phyloP scores from a whole-genome alignment of 2,113 vertebrate genomes.

The Pyxicephalus adspersus region DNA sequence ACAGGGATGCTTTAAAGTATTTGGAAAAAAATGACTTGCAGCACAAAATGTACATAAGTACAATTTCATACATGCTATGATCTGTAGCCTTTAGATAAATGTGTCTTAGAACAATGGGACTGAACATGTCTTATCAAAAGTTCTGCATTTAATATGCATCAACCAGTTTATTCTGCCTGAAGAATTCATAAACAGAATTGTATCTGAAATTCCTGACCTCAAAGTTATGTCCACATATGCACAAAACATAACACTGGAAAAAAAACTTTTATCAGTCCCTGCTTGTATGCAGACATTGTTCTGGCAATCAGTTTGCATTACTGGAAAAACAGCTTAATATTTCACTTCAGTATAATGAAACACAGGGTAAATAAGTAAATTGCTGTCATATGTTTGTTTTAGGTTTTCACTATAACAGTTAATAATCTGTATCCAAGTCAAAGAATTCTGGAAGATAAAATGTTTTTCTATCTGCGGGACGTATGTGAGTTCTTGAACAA shows the following conservation, averaged over 20 bases:
- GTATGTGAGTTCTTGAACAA: background rate
- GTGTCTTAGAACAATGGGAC: slow-evolving; percentile 2
- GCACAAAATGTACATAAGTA: background rate
- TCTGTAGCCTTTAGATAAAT: background rate
- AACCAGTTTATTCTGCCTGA: slow-evolving; percentile 22
- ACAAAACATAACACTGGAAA: background rate
- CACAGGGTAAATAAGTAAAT: slow-evolving; percentile 31
- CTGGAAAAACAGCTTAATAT: slow-evolving; percentile 28
- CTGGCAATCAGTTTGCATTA: slow-evolving; percentile 18
- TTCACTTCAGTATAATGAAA: slow-evolving; percentile 23
- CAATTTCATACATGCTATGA: background rate
- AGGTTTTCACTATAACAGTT: slow-evolving; percentile 18
- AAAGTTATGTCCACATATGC: slow-evolving; percentile 19
- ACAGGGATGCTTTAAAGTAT: too few species aligned
- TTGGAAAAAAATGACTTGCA: background rate
- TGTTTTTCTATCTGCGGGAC: slow-evolving; percentile 11
- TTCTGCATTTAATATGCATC: background rate
- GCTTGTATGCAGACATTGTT: slow-evolving; percentile 19
- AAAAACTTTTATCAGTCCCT: slow-evolving; percentile 13
- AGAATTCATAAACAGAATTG: slow-evolving; percentile 32
- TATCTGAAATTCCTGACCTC: slow-evolving; percentile 23
- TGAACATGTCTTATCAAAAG: background rate
- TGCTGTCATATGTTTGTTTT: slow-evolving; percentile 35
- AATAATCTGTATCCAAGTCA: slow-evolving; percentile 47
- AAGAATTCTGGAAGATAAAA: slow-evolving; percentile 39